Evolutionary conservation across 2,888 invertebrate genomes (phyloP), one percentile per base, ranked within the genome.

Genomic region (Cremastinae sp.): DNA sequence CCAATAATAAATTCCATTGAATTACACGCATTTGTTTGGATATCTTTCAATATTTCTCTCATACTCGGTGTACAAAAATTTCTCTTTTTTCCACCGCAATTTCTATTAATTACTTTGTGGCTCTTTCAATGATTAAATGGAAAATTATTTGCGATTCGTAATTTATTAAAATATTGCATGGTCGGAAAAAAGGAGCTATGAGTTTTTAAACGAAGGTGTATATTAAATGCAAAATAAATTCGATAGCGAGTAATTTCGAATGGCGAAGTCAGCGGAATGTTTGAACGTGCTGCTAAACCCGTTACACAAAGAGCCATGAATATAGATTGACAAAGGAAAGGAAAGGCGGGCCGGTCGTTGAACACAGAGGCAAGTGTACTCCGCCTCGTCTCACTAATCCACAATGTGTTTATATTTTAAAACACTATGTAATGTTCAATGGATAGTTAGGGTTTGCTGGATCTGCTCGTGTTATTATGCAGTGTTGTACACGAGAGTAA

Each of bases 301-400:
- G 72, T 72, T 72, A 68, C 61, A 75, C 61, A 72, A 75, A 75
- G 72, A 66, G 49, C 28, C 61, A 16, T 66, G 43, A 51, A 70
- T 55, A 61, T 22, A 35, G 35, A 37, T 41, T 22, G 37, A 5
- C 55, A 16, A 8, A 43, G 28, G 66, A 62, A 62, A 64, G 35
- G 62, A 62, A 68, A 74, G 62, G 62, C 43, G 43, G 28, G 35
- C 10, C 35, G 56, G 43, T 45, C 51, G 53, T 59, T 72, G 59
- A 39, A 61, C 59, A 66, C 20, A 56, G 18, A 35, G 35, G 45
- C 56, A 56, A 69, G 70, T 71, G 71, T 56, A 58, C 61, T 75
- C 61, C 20, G 51, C 47, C 49, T 47, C 66, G 49, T 22, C 66
- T 10, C 10, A 53, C 20, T 61, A 41, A 49, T 62, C 61, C 59